Base-by-base conservation (phyloP, 2,888 invertebrate genomes). In the Stenoptilia bipunctidactyla region DNA sequence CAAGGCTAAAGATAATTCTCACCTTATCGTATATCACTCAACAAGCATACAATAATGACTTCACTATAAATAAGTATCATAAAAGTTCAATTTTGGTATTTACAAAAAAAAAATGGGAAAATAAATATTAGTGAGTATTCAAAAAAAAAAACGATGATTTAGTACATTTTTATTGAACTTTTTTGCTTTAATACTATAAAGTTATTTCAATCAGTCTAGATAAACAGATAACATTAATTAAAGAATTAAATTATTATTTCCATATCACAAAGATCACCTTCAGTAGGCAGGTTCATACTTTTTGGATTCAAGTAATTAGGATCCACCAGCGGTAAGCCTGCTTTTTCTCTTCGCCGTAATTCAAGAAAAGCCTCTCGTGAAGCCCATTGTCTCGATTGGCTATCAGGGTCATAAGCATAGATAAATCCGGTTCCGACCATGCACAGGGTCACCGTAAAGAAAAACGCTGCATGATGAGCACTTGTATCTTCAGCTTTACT, bases 291-390 rank as follows among this genome's bases (percentile, higher is more conserved):
- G 27, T 63, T 69, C 1, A 98, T 84, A 49, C 77, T 85, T 8
- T 84, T 86, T 2, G 92, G 90, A 52, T 92, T 89, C 35, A 97
- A 77, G 51, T 91, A 88, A 71, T 98, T 91, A 3, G 89, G 89
- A 68, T 93, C 93, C 39, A 99, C 87, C 3, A 90, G 82, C n/a
- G 92, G 94, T 38, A 93, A 67, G 0, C 97, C 96, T 42, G 89
- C 86, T 48, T 89, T 87, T 74, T 98, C 97, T 51, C 97, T 88
- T 47, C 93, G 88, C 41, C 93, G 89, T 13, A 98, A 71, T 70
- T 95, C 94, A 48, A 98, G 71, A 63, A 89, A 97, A 0, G 92
- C 98, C 82, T 98, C 97, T 55, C 98, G 86, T 55, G 91, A 90
- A 2, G 92, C 85, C 98, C 98, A 98, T 63, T 94, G 92, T 41